Evolutionary conservation across 2,888 invertebrate genomes (phyloP), one percentile per base, ranked within the genome.

Genomic region (Ennomos quercinarius): DNA sequence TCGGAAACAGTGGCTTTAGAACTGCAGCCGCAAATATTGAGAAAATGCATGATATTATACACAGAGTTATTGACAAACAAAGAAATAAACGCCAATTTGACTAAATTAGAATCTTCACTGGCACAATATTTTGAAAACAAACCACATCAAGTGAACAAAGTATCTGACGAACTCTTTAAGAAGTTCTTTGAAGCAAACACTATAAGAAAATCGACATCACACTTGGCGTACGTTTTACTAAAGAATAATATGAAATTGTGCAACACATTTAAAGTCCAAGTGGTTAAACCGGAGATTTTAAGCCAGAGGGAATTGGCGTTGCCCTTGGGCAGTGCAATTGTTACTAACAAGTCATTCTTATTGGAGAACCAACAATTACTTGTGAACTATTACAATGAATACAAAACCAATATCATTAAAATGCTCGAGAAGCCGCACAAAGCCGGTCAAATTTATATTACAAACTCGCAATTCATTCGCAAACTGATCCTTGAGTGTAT

Each of bases 371-470:
- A 91, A 27, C 83, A 95, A 34, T 77, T 89, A 10, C 68, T 95
- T 4, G 73, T 77, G 17, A 89, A 83, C 49, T 86, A 96, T 53
- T 95, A 93, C 72, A 85, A 93, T 44, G 91, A 94, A 71, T 95
- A 95, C 66, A 94, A 95, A 79, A 83, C 91, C 0, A 94, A 95
- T 63, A 93, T 97, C 38, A 79, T 89, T 49, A 95, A 95, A 80
- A 89, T 94, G 61, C 83, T 96, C 42, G 94, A 95, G 71, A 95
- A 95, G 74, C 96, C 95, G 0, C 95, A 95, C 63, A 96, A 96
- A 84, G 94, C 94, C 4, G 94, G 95, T 0, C 94, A 94, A 67
- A 93, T 95, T 50, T 95, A 95, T 66, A 85, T 94, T 43, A 93
- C 93, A 55, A 94, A 95, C 76, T 91, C 94, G 57, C 78, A 86